A percentile compares a stretch with the other conserved stretches of the same genome.
Evolutionary conservation across 2,888 invertebrate genomes (phyloP).

Genomic region (Drosophila picticornis): DNA sequence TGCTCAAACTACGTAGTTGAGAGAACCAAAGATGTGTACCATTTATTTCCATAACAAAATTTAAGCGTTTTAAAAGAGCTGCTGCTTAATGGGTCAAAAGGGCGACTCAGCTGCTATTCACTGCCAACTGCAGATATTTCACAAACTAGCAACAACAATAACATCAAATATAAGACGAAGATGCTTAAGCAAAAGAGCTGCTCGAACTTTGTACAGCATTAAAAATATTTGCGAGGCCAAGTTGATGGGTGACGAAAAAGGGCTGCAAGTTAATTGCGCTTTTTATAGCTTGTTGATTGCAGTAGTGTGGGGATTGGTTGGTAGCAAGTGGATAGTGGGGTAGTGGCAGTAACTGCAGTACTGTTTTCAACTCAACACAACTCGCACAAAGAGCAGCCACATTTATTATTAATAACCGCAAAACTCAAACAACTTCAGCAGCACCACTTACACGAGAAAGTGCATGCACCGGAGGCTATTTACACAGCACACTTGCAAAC

Average conservation of each 20-base stretch:
- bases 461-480: constrained; percentile 57
- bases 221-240: constrained; percentile 52
- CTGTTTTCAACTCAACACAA: constrained; percentile 49
- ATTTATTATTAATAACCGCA: constrained; percentile 83
- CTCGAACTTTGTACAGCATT: constrained; percentile 58
- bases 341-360: constrained; percentile 31
- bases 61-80: constrained; percentile 76
- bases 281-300: constrained; percentile 60
- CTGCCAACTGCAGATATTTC: constrained; percentile 26
- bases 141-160: constrained; percentile 17
- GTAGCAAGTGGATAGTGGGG: not conserved
- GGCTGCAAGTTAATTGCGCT: constrained; percentile 76
- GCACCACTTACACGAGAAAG: constrained; percentile 52
- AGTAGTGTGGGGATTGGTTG: not conserved
- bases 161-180: not conserved
- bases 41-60: constrained; percentile 73
- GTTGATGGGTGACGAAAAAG: constrained; percentile 56
- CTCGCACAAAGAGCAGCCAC: constrained; percentile 68
- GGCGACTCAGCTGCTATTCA: constrained; percentile 3
- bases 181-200: constrained; percentile 19
- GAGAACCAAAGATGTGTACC: constrained; percentile 50
- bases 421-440: constrained; percentile 71
- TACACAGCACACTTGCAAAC: constrained; percentile 48
- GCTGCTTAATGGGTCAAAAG: constrained; percentile 60
- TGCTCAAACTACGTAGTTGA: constrained; percentile 21